phyloP scores from a whole-genome alignment of 2,797 vertebrate genomes.

The Borostomias antarcticus region DNA sequence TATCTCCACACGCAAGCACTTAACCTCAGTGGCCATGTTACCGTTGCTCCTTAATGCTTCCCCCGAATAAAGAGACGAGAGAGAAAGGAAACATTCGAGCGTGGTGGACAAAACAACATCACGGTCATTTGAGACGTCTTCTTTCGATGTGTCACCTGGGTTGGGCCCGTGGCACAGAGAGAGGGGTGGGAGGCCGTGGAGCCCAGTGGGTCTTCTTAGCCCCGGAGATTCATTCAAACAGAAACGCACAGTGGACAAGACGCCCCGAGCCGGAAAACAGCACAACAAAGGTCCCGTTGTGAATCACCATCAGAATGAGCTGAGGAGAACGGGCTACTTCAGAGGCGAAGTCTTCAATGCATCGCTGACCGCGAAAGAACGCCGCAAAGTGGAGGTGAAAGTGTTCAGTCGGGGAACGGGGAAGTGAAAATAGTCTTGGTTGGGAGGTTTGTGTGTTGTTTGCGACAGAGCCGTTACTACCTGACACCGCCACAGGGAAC shows the following conservation, averaged over 20 bases:
- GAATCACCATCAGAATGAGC: conserved; percentile 24
- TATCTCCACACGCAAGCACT: background rate
- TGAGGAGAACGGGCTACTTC: background rate
- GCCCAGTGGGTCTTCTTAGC: too few relatives aligned
- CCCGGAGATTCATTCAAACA: too few relatives aligned
- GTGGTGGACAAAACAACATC: background rate
- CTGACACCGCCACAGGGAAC: conserved; percentile 35
- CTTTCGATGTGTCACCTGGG: background rate
- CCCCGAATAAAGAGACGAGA: background rate
- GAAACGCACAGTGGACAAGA: conserved; percentile 23
- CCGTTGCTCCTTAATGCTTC: background rate
- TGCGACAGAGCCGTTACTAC: conserved; percentile 32
- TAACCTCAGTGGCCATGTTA: background rate
- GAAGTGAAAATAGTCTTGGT: conserved; percentile 54
- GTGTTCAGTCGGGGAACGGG: too few relatives aligned
- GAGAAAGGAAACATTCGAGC: background rate
- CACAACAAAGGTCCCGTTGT: conserved; percentile 25
- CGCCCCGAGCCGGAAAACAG: conserved; percentile 38
- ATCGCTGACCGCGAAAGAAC: conserved; percentile 14
- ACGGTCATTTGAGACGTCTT: background rate
- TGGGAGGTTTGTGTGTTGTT: conserved; percentile 36
- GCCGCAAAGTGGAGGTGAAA: conserved; percentile 17
- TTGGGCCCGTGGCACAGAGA: too few relatives aligned
- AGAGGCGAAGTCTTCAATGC: conserved; percentile 26
- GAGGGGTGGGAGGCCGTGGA: too few relatives aligned